Conservation (phyloP, 1,140 invertebrate genomes). For the Trigoniulus corallinus region DNA sequence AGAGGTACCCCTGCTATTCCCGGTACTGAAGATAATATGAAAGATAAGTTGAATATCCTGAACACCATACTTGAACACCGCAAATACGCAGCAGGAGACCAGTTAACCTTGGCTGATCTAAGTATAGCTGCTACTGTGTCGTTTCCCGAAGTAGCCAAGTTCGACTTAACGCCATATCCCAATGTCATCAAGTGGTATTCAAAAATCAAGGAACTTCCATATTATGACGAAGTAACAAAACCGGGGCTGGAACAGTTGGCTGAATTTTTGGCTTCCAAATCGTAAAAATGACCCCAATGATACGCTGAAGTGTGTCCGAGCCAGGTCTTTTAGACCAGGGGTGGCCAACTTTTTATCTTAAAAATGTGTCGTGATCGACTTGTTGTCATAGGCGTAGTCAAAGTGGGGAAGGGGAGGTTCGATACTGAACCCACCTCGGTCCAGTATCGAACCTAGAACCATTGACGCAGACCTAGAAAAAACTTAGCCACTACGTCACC, state of each 20-base stretch:
- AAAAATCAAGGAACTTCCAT: not conserved
- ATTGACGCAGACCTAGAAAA: too few species aligned
- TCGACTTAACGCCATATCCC: not conserved
- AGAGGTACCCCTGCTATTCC: not conserved
- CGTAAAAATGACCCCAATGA: too few species aligned
- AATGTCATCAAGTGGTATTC: not conserved
- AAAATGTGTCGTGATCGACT: too few species aligned
- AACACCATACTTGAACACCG: not conserved
- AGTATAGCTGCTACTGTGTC: conserved; percentile 17
- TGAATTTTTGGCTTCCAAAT: too few species aligned
- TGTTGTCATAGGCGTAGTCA: too few species aligned
- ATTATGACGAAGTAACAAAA: not conserved
- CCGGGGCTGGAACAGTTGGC: not conserved
- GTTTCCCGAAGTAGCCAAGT: conserved; percentile 12
- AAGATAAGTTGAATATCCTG: not conserved
- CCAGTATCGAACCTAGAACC: too few species aligned
- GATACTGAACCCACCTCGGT: too few species aligned
- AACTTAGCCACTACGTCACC: too few species aligned
- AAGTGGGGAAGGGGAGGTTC: too few species aligned
- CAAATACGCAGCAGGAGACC: conserved; percentile 18
- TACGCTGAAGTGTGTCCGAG: too few species aligned
- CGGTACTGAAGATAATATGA: not conserved
- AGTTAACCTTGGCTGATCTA: conserved; percentile 21
- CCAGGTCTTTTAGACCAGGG: too few species aligned
- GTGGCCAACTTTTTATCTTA: too few species aligned